Evolutionary conservation across 2,797 vertebrate genomes (phyloP).

Genomic region (Glyptemys insculpta): DNA sequence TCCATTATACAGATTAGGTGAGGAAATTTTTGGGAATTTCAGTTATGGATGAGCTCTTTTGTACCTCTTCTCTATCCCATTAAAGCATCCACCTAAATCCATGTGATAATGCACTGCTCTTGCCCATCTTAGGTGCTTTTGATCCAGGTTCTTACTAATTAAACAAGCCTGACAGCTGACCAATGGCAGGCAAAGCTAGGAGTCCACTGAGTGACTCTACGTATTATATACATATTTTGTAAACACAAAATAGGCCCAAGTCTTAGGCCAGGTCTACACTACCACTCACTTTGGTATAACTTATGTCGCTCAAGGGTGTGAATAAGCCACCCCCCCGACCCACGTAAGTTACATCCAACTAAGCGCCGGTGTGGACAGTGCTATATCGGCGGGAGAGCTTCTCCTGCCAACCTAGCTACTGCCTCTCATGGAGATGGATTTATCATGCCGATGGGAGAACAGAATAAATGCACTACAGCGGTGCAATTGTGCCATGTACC

Average conservation of each 20-base stretch:
- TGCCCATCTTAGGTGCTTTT: not conserved
- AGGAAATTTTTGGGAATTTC: not conserved
- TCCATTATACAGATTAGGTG: not conserved
- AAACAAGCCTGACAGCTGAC: too few species aligned
- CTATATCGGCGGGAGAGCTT: not conserved
- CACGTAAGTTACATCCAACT: not conserved
- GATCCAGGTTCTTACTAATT: not conserved
- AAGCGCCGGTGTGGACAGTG: not conserved
- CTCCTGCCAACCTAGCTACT: not conserved
- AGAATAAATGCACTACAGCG: not conserved
- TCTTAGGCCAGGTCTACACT: not conserved
- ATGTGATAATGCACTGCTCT: too few species aligned
- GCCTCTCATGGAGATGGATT: not conserved
- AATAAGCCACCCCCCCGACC: too few species aligned
- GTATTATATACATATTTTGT: not conserved
- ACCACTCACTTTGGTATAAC: not conserved
- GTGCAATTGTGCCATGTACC: too few species aligned
- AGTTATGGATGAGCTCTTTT: too few species aligned
- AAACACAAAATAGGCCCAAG: not conserved
- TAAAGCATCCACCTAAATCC: not conserved
- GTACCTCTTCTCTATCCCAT: not conserved
- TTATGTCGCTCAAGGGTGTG: not conserved
- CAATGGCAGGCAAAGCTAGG: not conserved
- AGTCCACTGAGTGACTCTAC: not conserved
- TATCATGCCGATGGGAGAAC: not conserved